phyloP scores from a whole-genome alignment of 1,140 invertebrate genomes.

The Pseudomyrmex sp. region DNA sequence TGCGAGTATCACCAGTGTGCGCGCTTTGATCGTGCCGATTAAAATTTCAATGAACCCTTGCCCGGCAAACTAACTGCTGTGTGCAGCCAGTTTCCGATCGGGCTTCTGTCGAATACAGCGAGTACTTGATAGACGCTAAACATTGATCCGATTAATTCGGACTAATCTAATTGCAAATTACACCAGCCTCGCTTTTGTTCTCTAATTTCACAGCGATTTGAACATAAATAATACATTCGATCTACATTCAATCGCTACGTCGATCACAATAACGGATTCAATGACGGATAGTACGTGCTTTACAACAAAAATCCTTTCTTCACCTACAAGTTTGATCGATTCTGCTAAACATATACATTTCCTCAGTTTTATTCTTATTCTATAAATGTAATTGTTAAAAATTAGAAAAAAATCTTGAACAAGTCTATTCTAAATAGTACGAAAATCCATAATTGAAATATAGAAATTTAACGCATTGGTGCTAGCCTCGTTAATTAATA shows the following conservation, averaged over 20 bases:
- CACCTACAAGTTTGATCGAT: not conserved
- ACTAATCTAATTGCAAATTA: conserved; percentile 58
- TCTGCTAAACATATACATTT: not conserved
- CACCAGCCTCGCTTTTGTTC: not conserved
- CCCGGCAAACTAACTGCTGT: conserved; percentile 34
- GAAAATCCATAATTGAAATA: not conserved
- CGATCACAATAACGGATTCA: not conserved
- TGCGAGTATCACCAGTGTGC: conserved; percentile 11
- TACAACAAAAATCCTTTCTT: not conserved
- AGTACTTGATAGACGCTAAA: conserved; percentile 34
- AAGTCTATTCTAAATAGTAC: not conserved
- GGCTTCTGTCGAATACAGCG: not conserved
- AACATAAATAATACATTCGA: not conserved
- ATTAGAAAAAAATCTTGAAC: not conserved
- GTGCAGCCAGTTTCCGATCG: conserved; percentile 1
- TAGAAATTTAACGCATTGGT: conserved; percentile 10
- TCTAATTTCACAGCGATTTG: conserved; percentile 11
- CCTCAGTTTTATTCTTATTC: not conserved
- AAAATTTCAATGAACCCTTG: conserved; percentile 71
- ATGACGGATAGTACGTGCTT: not conserved
- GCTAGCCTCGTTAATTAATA: conserved; percentile 31
- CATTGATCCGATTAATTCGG: conserved; percentile 64
- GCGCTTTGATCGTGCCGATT: conserved; percentile 69
- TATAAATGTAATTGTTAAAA: not conserved
- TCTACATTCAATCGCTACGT: too few relatives aligned